Base-by-base conservation (phyloP, 2,888 invertebrate genomes). In the Odontomyia ornata region DNA sequence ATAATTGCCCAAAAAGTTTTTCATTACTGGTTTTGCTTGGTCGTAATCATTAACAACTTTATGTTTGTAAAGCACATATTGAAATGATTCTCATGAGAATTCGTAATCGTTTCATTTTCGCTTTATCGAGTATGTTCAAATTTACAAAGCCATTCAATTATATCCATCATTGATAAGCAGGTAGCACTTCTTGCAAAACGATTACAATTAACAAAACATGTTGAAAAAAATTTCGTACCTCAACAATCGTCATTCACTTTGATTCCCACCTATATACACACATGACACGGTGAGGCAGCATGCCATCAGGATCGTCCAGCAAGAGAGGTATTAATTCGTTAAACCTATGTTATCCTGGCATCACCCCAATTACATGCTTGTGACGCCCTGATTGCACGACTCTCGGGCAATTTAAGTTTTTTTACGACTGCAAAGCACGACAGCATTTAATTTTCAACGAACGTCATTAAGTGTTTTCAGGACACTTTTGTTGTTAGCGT, bases 291-390 rank as follows among this genome's bases (percentile, higher is more conserved):
- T 5, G 28, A 2, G 30, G 64, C 64, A 64, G 25, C 57, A 60
- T 60, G 57, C 25, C 57, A 11, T 13, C 23, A 13, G 57, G 9
- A 36, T 36, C 36, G 36, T 36, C 36, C 3, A 36, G 3, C 9
- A 36, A n/a, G 36, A 18, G 52, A 73, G 60, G 73, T 60, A 73
- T 73, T 73, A 73, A 73, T 73, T 60, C 73, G 73, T 73, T 73
- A 73, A 73, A 73, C 21, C 36, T 23, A n/a, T 73, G 73, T 73
- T 73, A 73, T 73, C 60, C 73, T 57, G 52, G 27, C 36, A 73
- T 36, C 73, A 73, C 60, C 57, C 36, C 73, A 73, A 73, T 73
- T 73, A 73, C 60, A 57, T 60, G 73, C 21, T 69, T 25, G 56
- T 28, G 25, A n/a, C 36, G 57, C 73, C 57, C 25, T 73, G 72